Percentiles rank a stretch among this genome's conserved stretches.
These are phyloP conservation scores for Amia ocellicauda DNA, from an alignment of 2,113 vertebrate species.

Conservation along the genomic window DNA sequence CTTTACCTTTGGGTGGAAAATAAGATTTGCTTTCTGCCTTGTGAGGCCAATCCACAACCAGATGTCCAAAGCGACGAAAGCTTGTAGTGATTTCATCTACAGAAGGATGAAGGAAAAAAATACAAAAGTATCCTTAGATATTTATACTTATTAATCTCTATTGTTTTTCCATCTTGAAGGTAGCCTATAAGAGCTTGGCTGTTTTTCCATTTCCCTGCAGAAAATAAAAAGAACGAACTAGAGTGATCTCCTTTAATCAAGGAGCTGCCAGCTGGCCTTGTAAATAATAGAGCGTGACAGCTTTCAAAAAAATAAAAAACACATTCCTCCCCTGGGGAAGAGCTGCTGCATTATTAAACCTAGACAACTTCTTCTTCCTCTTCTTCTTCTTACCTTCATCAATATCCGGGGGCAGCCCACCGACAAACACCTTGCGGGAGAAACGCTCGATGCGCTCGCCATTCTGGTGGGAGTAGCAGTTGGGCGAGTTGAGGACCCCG, in stretches of 20 bases:
- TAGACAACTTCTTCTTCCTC: background rate
- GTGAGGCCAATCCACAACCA: conserved; percentile 98
- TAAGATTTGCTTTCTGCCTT: conserved; percentile 99
- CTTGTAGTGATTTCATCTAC: conserved; percentile 97
- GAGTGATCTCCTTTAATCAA: background rate
- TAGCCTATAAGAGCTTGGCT: too few relatives aligned
- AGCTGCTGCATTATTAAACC: conserved; percentile 7
- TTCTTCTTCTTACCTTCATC: conserved; percentile 81
- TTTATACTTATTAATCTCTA: background rate
- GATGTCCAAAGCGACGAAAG: conserved; percentile 92
- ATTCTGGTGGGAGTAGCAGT: conserved; percentile 90
- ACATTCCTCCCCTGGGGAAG: background rate
- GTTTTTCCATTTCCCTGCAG: too few relatives aligned
- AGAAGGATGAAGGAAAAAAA: conserved; percentile 16
- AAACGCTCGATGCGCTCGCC: conserved; percentile 93
- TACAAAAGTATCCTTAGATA: background rate
- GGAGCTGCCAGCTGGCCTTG: conserved; percentile 6
- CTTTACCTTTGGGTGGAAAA: conserved; percentile 95
- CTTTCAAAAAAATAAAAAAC: background rate
- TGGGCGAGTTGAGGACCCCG: conserved; percentile 82
- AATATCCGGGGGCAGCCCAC: conserved; percentile 93
- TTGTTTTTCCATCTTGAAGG: background rate
- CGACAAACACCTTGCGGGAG: conserved; percentile 96
- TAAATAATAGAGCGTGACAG: conserved; percentile 3
- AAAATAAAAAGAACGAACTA: too few relatives aligned